Percentiles rank a stretch among this genome's conserved stretches.
phyloP scores from a whole-genome alignment of 1,140 invertebrate species.

The Delia radicum region DNA sequence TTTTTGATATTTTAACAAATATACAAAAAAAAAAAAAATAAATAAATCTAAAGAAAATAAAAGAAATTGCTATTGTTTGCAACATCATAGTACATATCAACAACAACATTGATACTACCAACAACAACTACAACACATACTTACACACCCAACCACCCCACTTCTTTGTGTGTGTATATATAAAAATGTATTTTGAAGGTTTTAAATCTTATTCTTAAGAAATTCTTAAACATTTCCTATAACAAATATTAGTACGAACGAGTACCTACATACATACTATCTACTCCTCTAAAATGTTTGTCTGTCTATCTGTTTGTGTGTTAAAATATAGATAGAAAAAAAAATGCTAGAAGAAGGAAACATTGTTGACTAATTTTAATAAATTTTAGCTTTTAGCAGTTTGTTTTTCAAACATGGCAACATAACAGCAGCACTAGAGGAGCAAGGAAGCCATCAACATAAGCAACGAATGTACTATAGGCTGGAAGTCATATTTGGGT shows the following conservation, averaged over 20 bases:
- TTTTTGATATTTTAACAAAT: background rate
- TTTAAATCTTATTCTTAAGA: background rate
- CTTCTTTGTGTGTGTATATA: too few relatives aligned
- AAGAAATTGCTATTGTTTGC: background rate
- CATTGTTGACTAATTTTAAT: conserved; percentile 5
- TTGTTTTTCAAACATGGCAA: background rate
- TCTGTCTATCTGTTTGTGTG: background rate
- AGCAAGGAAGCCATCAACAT: background rate
- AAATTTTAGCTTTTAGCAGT: conserved; percentile 4
- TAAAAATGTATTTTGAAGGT: background rate
- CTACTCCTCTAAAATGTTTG: background rate
- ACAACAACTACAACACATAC: too few relatives aligned
- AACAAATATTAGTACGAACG: background rate
- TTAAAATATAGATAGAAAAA: background rate
- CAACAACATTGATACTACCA: background rate
- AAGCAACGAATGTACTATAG: background rate
- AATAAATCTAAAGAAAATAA: background rate
- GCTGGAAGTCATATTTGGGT: too few relatives aligned
- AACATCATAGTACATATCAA: background rate
- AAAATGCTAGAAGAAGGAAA: background rate
- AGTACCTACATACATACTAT: too few relatives aligned
- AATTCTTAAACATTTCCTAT: background rate
- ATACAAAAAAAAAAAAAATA: background rate
- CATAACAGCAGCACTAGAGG: background rate
- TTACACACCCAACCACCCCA: background rate